Base-by-base conservation (phyloP, 2,888 invertebrate genomes). In the Rhimphoctona megacephalus region DNA sequence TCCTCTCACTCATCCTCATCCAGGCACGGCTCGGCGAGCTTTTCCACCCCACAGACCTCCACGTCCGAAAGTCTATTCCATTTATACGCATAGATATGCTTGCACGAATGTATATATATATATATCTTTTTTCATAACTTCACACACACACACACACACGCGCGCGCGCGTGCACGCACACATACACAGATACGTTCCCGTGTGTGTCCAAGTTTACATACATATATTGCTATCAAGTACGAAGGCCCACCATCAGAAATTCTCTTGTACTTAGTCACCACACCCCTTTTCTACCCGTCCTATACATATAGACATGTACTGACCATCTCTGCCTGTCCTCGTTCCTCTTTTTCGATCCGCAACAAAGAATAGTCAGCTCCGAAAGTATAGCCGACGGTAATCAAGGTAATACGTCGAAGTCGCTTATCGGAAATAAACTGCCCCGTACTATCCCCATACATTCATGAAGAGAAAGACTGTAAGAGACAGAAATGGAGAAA, bases 351-450 rank as follows among this genome's bases (percentile, higher is more conserved):
- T 33, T 14, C 73, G 74, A 57, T 85, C 85, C 83, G 73, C 83
- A 82, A 43, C 85, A 87, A 89, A 89, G 90, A 91, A 90, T 90
- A 92, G 91, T 92, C 90, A 91, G 92, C 89, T 89, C 89, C 85
- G 83, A 79, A 85, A 81, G 87, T 83, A 70, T 83, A 85, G 87
- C 89, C 87, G 88, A 88, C 89, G 90, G 89, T 91, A 91, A 92
- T 91, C 90, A 90, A 89, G 90, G 87, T 92, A 92, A 92, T 91
- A 90, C 89, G 89, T 85, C 89, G 80, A 90, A 90, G 89, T 92
- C 90, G 89, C 87, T 90, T 90, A 90, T 90, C 89, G 89, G 88
- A 85, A 90, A 91, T 89, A 87, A 88, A 84, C 85, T 81, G 57
- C 22, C 78, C 64, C 84, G 22, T 64, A 70, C 70, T 39, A 69